Evolutionary conservation across 2,797 vertebrate species (phyloP).

Genomic region (Furcifer pardalis): DNA sequence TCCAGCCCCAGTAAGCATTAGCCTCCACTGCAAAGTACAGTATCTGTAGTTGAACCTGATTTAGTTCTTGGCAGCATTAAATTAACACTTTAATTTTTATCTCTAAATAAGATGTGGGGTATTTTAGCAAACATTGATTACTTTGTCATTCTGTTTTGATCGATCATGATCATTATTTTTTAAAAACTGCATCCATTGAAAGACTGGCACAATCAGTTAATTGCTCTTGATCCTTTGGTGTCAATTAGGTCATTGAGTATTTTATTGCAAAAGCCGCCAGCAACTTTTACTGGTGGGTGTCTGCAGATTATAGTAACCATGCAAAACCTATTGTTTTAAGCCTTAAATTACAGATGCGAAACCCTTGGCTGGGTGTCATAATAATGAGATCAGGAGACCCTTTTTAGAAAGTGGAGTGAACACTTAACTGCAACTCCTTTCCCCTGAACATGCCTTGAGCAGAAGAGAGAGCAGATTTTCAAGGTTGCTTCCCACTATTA

Average conservation of each 20-base stretch:
- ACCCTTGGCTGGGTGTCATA: not conserved
- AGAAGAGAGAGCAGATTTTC: not conserved
- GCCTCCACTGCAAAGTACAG: not conserved
- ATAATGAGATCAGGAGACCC: slow-evolving; percentile 1
- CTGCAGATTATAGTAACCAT: not conserved
- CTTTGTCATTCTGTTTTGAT: not conserved
- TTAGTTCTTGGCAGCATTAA: slow-evolving; percentile 2
- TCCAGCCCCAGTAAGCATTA: not conserved
- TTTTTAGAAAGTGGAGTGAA: not conserved
- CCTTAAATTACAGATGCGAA: not conserved
- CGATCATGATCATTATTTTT: too few relatives aligned
- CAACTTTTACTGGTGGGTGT: not conserved
- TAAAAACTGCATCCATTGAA: not conserved
- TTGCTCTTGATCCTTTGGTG: not conserved
- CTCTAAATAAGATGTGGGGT: not conserved
- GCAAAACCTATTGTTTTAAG: not conserved
- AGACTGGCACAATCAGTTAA: not conserved
- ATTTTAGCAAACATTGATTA: not conserved
- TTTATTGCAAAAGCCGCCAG: not conserved
- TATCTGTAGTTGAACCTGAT: too few relatives aligned
- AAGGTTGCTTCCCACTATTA: not conserved
- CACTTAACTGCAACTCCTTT: not conserved
- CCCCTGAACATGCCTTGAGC: not conserved
- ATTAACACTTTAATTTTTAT: not conserved
- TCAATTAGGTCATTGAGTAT: not conserved